These are phyloP conservation scores for Dryobota labecula DNA, from an alignment of 2,888 invertebrate genomes.

Conservation along the genomic window DNA sequence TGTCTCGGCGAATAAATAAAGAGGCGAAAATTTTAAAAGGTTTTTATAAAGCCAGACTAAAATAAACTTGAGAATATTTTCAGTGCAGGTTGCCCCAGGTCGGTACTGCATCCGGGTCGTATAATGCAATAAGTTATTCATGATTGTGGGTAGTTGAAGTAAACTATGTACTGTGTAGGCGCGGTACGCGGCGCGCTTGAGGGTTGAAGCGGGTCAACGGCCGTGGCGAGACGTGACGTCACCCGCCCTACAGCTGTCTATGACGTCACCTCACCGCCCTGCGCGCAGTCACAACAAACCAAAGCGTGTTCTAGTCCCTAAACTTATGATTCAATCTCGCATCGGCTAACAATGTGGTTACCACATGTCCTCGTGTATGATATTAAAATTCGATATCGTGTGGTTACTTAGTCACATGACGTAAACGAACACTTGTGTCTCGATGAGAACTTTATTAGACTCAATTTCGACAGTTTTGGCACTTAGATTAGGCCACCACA, in stretches of 20 bases:
- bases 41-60: slow-evolving; percentile 26
- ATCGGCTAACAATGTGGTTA: slow-evolving; percentile 75
- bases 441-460: slow-evolving; percentile 72
- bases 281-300: slow-evolving; percentile 75
- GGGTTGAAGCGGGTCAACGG: slow-evolving; percentile 85
- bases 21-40: slow-evolving; percentile 36
- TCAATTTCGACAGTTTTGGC: slow-evolving; percentile 65
- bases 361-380: slow-evolving; percentile 82
- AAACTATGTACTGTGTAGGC: slow-evolving; percentile 71
- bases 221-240: slow-evolving; percentile 86
- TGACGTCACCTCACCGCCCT: slow-evolving; percentile 85
- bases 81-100: slow-evolving; percentile 86
- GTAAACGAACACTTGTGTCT: slow-evolving; percentile 77
- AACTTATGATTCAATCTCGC: slow-evolving; percentile 82
- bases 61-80: slow-evolving; percentile 69
- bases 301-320: slow-evolving; percentile 78
- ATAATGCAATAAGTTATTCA: slow-evolving; percentile 86
- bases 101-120: slow-evolving; percentile 77
- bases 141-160: slow-evolving; percentile 73
- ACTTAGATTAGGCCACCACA: slow-evolving; percentile 7
- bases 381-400: slow-evolving; percentile 82
- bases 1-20: slow-evolving; percentile 41
- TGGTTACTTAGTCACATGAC: slow-evolving; percentile 79
- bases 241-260: slow-evolving; percentile 89
- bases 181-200: slow-evolving; percentile 73